Evolutionary conservation across 92 coral and sea anemone species (phyloP).

Genomic region (Palythoa grandiflora): DNA sequence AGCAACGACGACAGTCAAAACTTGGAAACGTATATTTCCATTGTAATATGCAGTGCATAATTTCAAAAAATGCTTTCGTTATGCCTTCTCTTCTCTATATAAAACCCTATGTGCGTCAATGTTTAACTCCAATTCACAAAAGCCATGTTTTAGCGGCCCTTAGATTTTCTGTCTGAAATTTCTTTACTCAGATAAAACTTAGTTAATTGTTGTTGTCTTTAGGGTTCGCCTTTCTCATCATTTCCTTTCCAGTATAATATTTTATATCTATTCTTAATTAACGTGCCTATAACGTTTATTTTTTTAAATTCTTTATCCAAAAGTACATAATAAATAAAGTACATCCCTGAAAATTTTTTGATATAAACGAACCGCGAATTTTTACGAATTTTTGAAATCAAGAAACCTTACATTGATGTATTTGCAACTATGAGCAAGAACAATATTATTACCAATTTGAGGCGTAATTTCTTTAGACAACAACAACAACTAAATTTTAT

Average conservation of each 20-base stretch:
- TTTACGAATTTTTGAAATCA: neutral
- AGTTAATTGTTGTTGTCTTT: neutral
- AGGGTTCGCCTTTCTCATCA: neutral
- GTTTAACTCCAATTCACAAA: neutral
- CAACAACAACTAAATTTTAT: too few species aligned
- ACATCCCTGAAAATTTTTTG: neutral
- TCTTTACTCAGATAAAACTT: neutral
- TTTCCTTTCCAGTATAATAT: neutral
- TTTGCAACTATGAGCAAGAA: too few species aligned
- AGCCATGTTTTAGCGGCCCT: neutral
- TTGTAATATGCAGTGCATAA: slow-evolving; percentile 40
- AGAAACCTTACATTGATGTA: neutral
- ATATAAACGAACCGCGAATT: neutral
- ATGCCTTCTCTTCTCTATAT: slow-evolving; percentile 48
- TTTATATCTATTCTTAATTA: neutral
- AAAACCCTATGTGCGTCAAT: slow-evolving; percentile 32
- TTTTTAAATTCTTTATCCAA: too few species aligned
- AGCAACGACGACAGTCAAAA: slow-evolving; percentile 38
- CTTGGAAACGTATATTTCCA: slow-evolving; percentile 65
- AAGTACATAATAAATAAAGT: neutral
- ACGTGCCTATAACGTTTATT: neutral
- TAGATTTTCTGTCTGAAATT: neutral
- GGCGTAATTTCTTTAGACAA: too few species aligned
- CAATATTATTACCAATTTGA: too few species aligned
- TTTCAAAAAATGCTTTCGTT: slow-evolving; percentile 38